A percentile compares a stretch with the other conserved stretches of the same genome.
Conservation (phyloP, 2,797 vertebrate species). For the Artibeus lituratus region DNA sequence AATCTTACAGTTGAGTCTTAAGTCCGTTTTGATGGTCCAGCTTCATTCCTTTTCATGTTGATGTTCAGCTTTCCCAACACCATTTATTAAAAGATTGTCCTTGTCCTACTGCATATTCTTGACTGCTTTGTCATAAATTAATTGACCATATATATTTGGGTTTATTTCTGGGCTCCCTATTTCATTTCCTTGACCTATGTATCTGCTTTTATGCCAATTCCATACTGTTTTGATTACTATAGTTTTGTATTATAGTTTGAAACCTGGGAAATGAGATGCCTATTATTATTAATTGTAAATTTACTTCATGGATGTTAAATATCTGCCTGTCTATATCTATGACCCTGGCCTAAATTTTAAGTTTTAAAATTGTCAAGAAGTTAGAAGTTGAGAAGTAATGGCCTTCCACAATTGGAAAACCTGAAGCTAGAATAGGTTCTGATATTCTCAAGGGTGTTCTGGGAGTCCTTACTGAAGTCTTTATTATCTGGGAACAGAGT, state of each 20-base stretch:
- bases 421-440: slow-evolving; percentile 1
- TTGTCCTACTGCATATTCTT: not conserved
- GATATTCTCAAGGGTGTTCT: not conserved
- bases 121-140: not conserved
- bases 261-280: not conserved
- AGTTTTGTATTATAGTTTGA: not conserved
- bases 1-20: not conserved
- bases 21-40: not conserved
- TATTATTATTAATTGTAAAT: slow-evolving; percentile 1
- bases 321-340: not conserved
- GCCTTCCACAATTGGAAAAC: not conserved
- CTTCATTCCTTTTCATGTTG: not conserved
- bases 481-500: not conserved
- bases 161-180: not conserved
- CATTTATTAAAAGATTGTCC: not conserved
- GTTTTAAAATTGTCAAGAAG: not conserved
- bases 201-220: not conserved
- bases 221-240: not conserved
- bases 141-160: not conserved
- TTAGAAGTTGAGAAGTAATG: not conserved
- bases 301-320: not conserved
- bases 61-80: not conserved
- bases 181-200: not conserved
- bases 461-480: not conserved
- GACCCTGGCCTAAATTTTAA: not conserved